phyloP scores from a whole-genome alignment of 2,888 invertebrate genomes.

The Archips crataeganus region DNA sequence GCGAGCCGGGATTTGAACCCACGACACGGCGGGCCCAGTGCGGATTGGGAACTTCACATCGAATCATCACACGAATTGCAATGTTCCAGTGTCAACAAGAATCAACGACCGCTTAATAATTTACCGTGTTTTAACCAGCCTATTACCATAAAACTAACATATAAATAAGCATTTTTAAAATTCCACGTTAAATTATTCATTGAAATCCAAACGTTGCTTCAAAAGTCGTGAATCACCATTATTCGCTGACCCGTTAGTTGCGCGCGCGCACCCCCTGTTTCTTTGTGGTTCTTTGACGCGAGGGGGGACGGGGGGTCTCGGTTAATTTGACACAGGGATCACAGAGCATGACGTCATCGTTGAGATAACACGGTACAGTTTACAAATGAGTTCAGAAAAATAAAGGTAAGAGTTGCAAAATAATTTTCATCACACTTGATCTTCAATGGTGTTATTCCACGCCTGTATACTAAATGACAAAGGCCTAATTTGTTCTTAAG shows the following conservation, averaged over 20 bases:
- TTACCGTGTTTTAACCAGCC: background rate
- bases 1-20: no score
- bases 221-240: conserved; percentile 24
- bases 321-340: conserved; percentile 52
- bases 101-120: background rate
- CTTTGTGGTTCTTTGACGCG: conserved; percentile 23
- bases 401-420: conserved; percentile 25
- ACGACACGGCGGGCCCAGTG: no score
- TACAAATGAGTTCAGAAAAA: conserved; percentile 55
- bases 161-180: conserved; percentile 6
- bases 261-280: background rate
- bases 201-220: conserved; percentile 40
- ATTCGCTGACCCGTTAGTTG: background rate
- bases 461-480: no score
- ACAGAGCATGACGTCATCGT: conserved; percentile 81
- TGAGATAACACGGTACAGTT: conserved; percentile 73
- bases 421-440: no score
- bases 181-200: conserved; percentile 36
- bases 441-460: no score
- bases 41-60: no score
- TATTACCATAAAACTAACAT: background rate
- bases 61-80: background rate
- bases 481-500: no score
- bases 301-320: conserved; percentile 37
- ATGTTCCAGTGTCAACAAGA: background rate